phyloP scores from a whole-genome alignment of 2,888 invertebrate species.

The Hirtodrosophila alboralis region DNA sequence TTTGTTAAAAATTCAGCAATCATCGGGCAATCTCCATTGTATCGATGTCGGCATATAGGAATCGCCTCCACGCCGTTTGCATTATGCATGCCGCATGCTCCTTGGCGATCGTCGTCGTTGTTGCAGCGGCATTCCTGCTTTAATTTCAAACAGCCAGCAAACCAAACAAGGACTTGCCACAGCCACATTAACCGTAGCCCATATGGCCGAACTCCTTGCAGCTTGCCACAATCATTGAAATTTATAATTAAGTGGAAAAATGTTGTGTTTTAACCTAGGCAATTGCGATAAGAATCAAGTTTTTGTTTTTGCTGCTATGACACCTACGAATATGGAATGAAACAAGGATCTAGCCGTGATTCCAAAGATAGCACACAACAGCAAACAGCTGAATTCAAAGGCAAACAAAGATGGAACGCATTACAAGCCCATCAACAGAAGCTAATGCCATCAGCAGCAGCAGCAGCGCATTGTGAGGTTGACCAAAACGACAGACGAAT shows the following conservation, averaged over 20 bases:
- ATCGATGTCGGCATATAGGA: conserved; percentile 51
- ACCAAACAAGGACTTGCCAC: conserved; percentile 76
- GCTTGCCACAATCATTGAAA: conserved; percentile 61
- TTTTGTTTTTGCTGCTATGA: conserved; percentile 12
- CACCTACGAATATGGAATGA: conserved; percentile 21
- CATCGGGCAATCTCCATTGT: conserved; percentile 79
- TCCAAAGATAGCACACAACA: conserved; percentile 32
- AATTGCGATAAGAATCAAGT: conserved; percentile 41
- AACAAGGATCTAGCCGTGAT: conserved; percentile 35
- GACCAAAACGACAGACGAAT: conserved; percentile 14
- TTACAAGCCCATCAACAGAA: conserved; percentile 45
- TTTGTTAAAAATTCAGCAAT: conserved; percentile 84
- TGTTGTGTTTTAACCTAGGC: conserved; percentile 45
- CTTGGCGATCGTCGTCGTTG: conserved; percentile 24
- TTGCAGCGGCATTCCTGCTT: conserved; percentile 81
- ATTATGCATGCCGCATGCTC: conserved; percentile 68
- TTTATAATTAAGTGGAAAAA: conserved; percentile 76
- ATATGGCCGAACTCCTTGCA: conserved; percentile 44
- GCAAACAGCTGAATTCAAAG: background rate
- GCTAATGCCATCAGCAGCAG: conserved; percentile 44
- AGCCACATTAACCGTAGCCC: conserved; percentile 59
- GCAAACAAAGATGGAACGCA: conserved; percentile 18
- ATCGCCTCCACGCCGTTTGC: conserved; percentile 54
- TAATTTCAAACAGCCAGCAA: conserved; percentile 66
- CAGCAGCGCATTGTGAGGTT: conserved; percentile 26